These are phyloP conservation scores for Panulirus ornatus DNA, from an alignment of 1,140 invertebrate species.

Conservation along the genomic window DNA sequence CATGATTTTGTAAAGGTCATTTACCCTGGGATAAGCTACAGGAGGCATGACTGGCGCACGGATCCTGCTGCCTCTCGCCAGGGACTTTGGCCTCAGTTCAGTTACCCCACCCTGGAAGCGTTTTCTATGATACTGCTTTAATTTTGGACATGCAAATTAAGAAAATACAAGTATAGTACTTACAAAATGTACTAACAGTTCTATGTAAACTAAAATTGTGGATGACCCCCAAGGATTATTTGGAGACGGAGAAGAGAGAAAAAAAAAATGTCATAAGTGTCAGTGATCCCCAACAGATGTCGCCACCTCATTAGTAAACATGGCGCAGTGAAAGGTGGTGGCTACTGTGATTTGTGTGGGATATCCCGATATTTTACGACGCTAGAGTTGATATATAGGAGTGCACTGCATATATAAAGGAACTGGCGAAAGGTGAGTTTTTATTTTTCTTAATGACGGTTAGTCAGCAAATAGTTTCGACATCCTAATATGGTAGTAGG, in stretches of 20 bases:
- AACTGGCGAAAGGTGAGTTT: conserved; percentile 18
- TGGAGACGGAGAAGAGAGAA: neutral
- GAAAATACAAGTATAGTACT: neutral
- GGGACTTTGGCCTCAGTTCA: neutral
- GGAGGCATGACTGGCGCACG: no score
- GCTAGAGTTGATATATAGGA: neutral
- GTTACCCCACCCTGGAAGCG: neutral
- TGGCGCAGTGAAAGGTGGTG: conserved; percentile 49
- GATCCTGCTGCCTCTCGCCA: neutral
- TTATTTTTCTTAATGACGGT: neutral
- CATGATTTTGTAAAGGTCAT: neutral
- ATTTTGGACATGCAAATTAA: neutral
- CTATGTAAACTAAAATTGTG: neutral
- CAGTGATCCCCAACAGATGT: conserved; percentile 27
- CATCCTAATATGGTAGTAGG: neutral
- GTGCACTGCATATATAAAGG: neutral
- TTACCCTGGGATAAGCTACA: neutral
- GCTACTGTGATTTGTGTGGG: conserved; percentile 7
- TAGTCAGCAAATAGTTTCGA: neutral
- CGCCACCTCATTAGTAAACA: conserved; percentile 58
- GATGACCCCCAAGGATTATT: neutral
- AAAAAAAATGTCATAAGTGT: neutral
- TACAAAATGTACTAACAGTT: neutral
- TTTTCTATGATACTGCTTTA: neutral
- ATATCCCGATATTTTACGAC: neutral